A percentile compares a stretch with the other conserved stretches of the same genome.
Conservation (phyloP, 1,140 invertebrate genomes). For the Drosophila subobscura region DNA sequence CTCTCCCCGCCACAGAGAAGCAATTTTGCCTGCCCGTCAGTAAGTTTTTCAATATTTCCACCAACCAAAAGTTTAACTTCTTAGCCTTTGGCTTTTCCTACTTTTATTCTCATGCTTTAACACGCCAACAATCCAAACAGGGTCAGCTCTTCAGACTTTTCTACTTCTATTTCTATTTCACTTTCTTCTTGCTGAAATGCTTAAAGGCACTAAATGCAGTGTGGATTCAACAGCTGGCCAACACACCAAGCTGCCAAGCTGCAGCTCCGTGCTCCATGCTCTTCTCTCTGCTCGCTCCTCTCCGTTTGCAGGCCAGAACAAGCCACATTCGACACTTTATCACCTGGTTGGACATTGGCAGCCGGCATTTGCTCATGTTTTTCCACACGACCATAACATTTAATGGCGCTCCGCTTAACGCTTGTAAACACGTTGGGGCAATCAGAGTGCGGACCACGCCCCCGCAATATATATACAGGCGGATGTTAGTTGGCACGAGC, state of each 20-base stretch:
- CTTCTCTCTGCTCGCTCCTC: conserved; percentile 16
- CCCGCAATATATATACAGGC: conserved; percentile 3
- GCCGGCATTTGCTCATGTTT: conserved; percentile 56
- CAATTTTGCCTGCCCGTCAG: conserved; percentile 33
- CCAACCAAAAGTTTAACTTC: conserved; percentile 7
- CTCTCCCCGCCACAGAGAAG: neutral
- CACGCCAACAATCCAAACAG: conserved; percentile 3
- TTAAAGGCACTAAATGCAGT: neutral
- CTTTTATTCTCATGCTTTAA: neutral
- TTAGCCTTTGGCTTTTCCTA: neutral
- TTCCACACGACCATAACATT: conserved; percentile 69
- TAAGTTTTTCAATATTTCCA: conserved; percentile 46
- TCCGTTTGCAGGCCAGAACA: neutral
- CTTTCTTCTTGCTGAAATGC: conserved; percentile 2
- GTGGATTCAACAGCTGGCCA: conserved; percentile 27
- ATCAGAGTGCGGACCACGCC: conserved; percentile 52
- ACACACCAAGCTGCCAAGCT: too few species aligned
- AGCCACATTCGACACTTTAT: conserved; percentile 73
- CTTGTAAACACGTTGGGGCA: conserved; percentile 75
- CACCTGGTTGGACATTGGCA: conserved; percentile 69
- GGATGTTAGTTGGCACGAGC: neutral
- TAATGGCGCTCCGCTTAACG: conserved; percentile 76
- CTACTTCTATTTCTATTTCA: neutral
- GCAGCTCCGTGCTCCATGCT: neutral
- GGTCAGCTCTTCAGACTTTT: conserved; percentile 3